Evolutionary conservation across 2,888 invertebrate species (phyloP), one percentile per base, ranked within the genome.

Genomic region (Colletes collaris): DNA sequence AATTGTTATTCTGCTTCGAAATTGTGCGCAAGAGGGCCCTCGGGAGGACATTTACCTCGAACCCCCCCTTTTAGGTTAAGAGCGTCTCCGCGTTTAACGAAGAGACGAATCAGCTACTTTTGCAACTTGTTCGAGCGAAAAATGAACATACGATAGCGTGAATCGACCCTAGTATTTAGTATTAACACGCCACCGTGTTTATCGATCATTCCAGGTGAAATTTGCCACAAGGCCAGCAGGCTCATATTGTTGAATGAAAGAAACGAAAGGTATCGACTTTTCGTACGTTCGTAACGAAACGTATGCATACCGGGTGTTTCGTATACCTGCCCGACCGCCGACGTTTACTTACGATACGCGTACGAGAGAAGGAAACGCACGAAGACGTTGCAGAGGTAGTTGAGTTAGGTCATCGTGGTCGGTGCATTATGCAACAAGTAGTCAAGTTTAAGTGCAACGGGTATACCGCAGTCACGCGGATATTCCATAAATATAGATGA

Each of bases 361-460:
- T 46, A 46, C 7, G 44, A 58, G 6, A 52, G 19, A 8, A 46
- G 44, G 19, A 11, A 16, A 10, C 44, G 64, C 44, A 8, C 55
- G 53, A 77, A 85, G 75, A 82, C 62, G 35, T 53, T 74, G 58
- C 44, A 68, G 5, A 46, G 35, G 27, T n/a, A 27, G 76, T 53
- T 55, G 49, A 13, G 52, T 58, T 63, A 79, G 74, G 65, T 78
- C 71, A 66, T 52, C 35, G 5, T 67, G 60, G 85, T 87, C 85
- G 78, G 88, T 88, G 77, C 82, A 87, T 87, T 88, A 87, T 87
- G 87, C 87, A 87, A 87, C 87, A 88, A 85, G 88, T 88, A 86
- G 87, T 58, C 74, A 82, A 78, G 66, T 66, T 65, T 46, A 79
- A 82, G 70, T 84, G 68, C 69, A 71, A 64, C 52, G 44, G 16